Evolutionary conservation across 23 tunicate genomes (phyloP).

Genomic region (Ascidia mentula): DNA sequence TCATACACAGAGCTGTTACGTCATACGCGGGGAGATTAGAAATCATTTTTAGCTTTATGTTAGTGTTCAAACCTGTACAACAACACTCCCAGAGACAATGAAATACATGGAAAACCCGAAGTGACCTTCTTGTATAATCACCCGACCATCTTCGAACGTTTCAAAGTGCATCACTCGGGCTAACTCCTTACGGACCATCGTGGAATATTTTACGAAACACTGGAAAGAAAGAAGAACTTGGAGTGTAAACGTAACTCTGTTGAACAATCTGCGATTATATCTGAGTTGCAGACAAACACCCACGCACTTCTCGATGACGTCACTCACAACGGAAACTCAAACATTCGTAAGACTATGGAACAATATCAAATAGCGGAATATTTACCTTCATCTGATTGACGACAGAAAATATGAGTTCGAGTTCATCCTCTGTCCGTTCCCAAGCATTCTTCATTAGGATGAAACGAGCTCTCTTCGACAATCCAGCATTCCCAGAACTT

Average conservation of each 20-base stretch:
- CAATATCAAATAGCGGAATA: no score
- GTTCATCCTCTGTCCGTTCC: conserved; percentile 81
- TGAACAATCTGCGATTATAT: no score
- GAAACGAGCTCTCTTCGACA: conserved; percentile 58
- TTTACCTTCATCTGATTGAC: conserved; percentile 84
- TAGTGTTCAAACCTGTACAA: conserved; percentile 59
- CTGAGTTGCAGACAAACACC: no score
- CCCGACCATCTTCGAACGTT: conserved; percentile 78
- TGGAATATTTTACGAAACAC: conserved; percentile 74
- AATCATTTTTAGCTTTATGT: background rate
- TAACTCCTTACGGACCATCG: conserved; percentile 53
- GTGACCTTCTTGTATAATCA: conserved; percentile 80
- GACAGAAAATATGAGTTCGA: conserved; percentile 58
- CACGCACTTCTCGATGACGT: no score
- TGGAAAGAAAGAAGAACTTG: no score
- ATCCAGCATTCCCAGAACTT: conserved; percentile 63
- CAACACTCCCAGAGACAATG: conserved; percentile 76
- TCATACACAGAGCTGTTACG: background rate
- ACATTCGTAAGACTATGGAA: no score
- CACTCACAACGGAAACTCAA: no score
- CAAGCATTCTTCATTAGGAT: conserved; percentile 68
- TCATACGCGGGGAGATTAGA: no score
- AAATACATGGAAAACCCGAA: conserved; percentile 86
- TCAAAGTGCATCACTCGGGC: conserved; percentile 73
- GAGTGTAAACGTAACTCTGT: no score